phyloP scores from a whole-genome alignment of 35 echinoderm and acorn worm genomes.

The Heliocidaris erythrogramma region DNA sequence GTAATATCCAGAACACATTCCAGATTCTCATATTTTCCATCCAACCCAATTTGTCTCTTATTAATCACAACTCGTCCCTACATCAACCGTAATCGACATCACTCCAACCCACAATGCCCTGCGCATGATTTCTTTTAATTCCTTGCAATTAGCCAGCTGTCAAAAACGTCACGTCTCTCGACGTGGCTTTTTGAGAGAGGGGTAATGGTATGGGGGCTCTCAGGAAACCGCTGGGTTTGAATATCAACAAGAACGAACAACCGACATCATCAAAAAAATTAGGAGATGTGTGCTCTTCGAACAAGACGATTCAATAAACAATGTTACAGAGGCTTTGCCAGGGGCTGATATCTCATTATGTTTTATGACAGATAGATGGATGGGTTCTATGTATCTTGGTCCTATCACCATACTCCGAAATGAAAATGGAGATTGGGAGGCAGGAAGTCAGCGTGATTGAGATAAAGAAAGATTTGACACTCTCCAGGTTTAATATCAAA shows the following conservation, averaged over 20 bases:
- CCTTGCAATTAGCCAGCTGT: constrained; percentile 45
- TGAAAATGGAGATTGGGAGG: constrained; percentile 27
- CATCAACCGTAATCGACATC: constrained; percentile 1
- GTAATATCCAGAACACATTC: neutral
- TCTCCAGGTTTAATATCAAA: neutral
- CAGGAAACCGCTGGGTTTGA: neutral
- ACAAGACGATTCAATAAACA: constrained; percentile 7
- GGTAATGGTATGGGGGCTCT: neutral
- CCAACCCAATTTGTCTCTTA: neutral
- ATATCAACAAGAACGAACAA: constrained; percentile 17
- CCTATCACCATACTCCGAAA: neutral
- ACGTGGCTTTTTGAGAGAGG: neutral
- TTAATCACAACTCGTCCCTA: neutral
- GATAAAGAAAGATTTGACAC: constrained; percentile 9
- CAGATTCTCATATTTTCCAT: constrained; percentile 3
- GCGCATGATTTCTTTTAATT: constrained; percentile 48
- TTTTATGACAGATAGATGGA: constrained; percentile 25
- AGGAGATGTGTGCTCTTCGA: neutral
- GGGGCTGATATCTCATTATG: constrained; percentile 35
- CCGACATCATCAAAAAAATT: constrained; percentile 24
- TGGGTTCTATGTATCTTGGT: neutral
- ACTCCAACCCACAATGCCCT: neutral
- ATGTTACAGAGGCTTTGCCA: neutral
- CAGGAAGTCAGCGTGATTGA: constrained; percentile 20
- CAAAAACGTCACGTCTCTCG: constrained; percentile 41